A percentile compares a stretch with the other conserved stretches of the same genome.
phyloP scores from a whole-genome alignment of 2,888 invertebrate genomes.

The Epinotia brunnichana region DNA sequence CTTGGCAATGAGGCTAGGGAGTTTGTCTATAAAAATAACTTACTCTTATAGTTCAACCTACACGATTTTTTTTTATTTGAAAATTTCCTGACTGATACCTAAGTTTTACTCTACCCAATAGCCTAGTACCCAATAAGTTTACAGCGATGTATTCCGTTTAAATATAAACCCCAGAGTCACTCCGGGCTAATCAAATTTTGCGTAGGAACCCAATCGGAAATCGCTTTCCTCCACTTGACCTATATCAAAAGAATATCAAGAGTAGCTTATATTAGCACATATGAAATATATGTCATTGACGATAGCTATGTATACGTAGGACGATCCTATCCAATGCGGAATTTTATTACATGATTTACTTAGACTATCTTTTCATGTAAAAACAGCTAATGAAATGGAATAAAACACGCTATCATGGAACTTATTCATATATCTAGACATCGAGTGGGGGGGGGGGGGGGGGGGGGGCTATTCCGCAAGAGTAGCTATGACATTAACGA shows the following conservation, averaged over 20 bases:
- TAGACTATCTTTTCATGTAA: too few species aligned
- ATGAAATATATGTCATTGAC: too few species aligned
- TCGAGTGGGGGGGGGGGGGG: too few species aligned
- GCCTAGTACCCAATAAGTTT: neutral
- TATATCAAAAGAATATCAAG: constrained; percentile 10
- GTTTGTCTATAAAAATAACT: neutral
- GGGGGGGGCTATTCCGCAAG: too few species aligned
- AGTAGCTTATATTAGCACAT: neutral
- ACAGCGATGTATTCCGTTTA: neutral
- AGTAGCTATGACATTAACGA: too few species aligned
- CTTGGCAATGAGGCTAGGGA: neutral
- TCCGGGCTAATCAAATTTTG: constrained; percentile 8
- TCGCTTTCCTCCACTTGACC: constrained; percentile 18
- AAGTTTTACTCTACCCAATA: too few species aligned
- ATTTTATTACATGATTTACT: too few species aligned
- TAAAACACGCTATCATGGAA: too few species aligned
- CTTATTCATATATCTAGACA: too few species aligned
- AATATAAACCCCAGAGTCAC: constrained; percentile 9
- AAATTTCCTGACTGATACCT: neutral
- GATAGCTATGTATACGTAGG: too few species aligned
- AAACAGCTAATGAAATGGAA: too few species aligned
- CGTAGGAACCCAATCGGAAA: constrained; percentile 10
- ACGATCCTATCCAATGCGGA: too few species aligned
- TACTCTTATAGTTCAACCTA: neutral
- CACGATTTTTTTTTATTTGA: constrained; percentile 3